A percentile compares a stretch with the other conserved stretches of the same genome.
phyloP scores from a whole-genome alignment of 2,113 vertebrate genomes.

The Neolamprologus devosi region DNA sequence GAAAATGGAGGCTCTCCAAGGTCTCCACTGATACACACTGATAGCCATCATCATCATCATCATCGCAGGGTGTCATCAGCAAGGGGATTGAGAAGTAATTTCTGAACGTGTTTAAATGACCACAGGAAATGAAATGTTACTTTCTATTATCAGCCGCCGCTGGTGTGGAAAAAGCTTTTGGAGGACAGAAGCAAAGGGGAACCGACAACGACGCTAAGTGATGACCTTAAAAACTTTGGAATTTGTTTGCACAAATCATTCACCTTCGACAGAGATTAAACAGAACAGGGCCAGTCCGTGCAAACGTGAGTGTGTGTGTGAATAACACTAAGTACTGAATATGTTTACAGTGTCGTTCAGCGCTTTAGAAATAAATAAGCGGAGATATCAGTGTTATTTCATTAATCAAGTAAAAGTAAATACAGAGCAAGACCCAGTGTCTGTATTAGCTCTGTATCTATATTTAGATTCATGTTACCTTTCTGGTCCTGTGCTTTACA shows the following conservation, averaged over 20 bases:
- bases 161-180: constrained; percentile 13
- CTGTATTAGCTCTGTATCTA: neutral
- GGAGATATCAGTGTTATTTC: neutral
- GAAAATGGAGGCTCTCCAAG: constrained; percentile 54
- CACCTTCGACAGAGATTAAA: constrained; percentile 20
- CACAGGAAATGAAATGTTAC: constrained; percentile 58
- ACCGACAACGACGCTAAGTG: constrained; percentile 23
- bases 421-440: neutral
- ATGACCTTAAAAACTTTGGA: constrained; percentile 58
- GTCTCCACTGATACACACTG: constrained; percentile 55
- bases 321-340: neutral
- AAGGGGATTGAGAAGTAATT: constrained; percentile 62
- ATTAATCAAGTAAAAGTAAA: neutral
- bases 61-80: constrained; percentile 58
- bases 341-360: neutral
- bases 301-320: neutral
- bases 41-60: constrained; percentile 53
- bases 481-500: neutral
- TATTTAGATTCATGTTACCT: neutral
- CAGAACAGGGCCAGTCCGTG: neutral
- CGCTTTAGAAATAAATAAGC: neutral
- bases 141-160: constrained; percentile 42
- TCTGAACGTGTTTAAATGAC: constrained; percentile 63
- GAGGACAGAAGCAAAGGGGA: constrained; percentile 41
- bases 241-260: constrained; percentile 51